phyloP scores from a whole-genome alignment of 2,888 invertebrate genomes.

The Tuberolachnus salignus region DNA sequence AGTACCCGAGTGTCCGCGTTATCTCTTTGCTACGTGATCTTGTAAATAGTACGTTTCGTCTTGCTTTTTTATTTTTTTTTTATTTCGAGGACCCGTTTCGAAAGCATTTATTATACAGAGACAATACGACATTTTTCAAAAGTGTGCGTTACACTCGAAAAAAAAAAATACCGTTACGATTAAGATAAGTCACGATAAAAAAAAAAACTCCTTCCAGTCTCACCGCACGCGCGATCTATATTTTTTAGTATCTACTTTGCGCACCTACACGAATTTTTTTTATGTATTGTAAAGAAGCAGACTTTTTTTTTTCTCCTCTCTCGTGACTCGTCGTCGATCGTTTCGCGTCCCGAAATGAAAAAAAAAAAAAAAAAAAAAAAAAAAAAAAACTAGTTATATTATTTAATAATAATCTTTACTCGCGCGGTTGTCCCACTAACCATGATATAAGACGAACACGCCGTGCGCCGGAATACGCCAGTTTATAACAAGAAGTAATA shows the following conservation, averaged over 20 bases:
- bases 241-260: neutral
- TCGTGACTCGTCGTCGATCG: constrained; percentile 33
- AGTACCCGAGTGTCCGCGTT: constrained; percentile 9
- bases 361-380: too few relatives aligned
- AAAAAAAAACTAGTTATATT: constrained; percentile 40
- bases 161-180: constrained; percentile 23
- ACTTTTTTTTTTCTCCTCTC: neutral
- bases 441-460: constrained; percentile 19
- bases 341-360: constrained; percentile 6
- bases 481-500: neutral
- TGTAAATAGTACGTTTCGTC: constrained; percentile 20
- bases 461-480: neutral
- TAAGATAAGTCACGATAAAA: constrained; percentile 49
- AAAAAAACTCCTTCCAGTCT: neutral
- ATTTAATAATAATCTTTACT: constrained; percentile 25
- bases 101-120: neutral
- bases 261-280: constrained; percentile 2
- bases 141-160: constrained; percentile 12
- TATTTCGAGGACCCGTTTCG: neutral
- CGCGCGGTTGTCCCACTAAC: neutral
- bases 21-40: neutral
- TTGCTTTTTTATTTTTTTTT: constrained; percentile 4
- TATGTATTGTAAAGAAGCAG: constrained; percentile 28
- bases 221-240: neutral
- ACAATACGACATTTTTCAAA: neutral